Base-by-base conservation (phyloP, 2,888 invertebrate species). In the Cantharis flavilabris region DNA sequence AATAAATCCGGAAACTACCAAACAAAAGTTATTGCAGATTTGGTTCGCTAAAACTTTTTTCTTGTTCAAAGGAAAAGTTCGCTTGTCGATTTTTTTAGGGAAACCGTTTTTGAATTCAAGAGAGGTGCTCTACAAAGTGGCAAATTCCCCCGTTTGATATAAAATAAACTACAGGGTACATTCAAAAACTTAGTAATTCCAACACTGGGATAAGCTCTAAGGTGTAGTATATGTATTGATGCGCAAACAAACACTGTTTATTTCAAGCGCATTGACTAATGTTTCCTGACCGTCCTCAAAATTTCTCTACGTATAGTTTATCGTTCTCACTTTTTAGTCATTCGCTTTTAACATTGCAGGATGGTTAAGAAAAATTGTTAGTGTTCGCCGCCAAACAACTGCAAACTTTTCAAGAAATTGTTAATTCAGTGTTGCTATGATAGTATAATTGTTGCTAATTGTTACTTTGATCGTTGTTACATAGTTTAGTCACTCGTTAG, bases 401-500 rank as follows among this genome's bases (percentile, higher is more conserved):
- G 7, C 16, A 23, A 67, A 67, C 18, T 23, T 75, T 75, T 78
- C 70, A 73, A 28, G 62, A 72, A 73, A 75, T 75, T 78, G 78
- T 76, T 81, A 80, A 82, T 74, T 84, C 76, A 82, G 83, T 85
- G 84, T 85, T 84, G 84, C 84, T 85, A 83, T 81, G 81, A 82
- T 85, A 80, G 75, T 83, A 84, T 84, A 82, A 84, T 85, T 85
- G 85, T 85, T 85, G 85, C 85, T 86, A 84, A 83, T 86, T 86
- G 86, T 86, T 86, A 85, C 83, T 84, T 85, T 86, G 85, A 86
- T 86, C 84, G 85, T 86, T 87, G 86, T 87, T 86, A 86, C 81
- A 81, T 85, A 86, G 84, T 81, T 82, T 85, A 85, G 85, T 81
- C 79, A 82, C 81, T 83, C 81, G 83, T 84, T 84, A 84, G 83